Percentiles rank a stretch among this genome's conserved stretches.
Conservation (phyloP, 2,113 vertebrate genomes). For the Corydoras maculifer region DNA sequence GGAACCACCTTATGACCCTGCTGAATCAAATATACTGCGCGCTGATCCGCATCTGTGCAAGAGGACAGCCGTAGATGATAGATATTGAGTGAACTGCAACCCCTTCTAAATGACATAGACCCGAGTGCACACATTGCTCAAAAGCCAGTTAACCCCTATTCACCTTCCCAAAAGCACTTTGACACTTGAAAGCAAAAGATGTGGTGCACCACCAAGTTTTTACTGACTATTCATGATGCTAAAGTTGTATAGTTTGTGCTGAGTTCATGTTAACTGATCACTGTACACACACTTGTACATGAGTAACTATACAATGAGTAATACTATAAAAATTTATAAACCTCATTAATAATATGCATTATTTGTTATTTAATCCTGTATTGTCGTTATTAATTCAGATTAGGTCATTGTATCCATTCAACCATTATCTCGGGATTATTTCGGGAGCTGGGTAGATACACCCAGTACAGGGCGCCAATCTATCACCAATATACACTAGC, state of each 20-base stretch:
- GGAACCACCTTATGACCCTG: slow-evolving; percentile 41
- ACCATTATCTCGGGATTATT: too few species aligned
- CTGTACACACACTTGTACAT: not conserved
- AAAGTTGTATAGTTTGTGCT: slow-evolving; percentile 40
- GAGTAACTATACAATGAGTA: too few species aligned
- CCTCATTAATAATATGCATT: too few species aligned
- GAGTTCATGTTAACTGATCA: slow-evolving; percentile 26
- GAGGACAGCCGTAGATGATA: slow-evolving; percentile 41
- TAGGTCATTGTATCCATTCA: too few species aligned
- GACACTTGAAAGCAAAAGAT: slow-evolving; percentile 14
- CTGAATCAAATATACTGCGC: slow-evolving; percentile 46
- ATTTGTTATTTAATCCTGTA: too few species aligned
- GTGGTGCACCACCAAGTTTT: slow-evolving; percentile 22
- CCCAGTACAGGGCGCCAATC: too few species aligned
- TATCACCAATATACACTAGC: too few species aligned
- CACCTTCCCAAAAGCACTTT: slow-evolving; percentile 33
- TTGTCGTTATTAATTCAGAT: too few species aligned
- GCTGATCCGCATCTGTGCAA: slow-evolving; percentile 43
- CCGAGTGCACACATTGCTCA: slow-evolving; percentile 35
- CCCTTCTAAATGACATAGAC: slow-evolving; percentile 44
- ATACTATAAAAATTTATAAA: too few species aligned
- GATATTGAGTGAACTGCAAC: slow-evolving; percentile 45
- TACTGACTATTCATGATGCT: slow-evolving; percentile 28
- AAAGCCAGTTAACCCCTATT: slow-evolving; percentile 46
- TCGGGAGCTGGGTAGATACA: too few species aligned